These are phyloP conservation scores for Leucosticte australis DNA, from an alignment of 2,113 vertebrate species.

Conservation along the genomic window DNA sequence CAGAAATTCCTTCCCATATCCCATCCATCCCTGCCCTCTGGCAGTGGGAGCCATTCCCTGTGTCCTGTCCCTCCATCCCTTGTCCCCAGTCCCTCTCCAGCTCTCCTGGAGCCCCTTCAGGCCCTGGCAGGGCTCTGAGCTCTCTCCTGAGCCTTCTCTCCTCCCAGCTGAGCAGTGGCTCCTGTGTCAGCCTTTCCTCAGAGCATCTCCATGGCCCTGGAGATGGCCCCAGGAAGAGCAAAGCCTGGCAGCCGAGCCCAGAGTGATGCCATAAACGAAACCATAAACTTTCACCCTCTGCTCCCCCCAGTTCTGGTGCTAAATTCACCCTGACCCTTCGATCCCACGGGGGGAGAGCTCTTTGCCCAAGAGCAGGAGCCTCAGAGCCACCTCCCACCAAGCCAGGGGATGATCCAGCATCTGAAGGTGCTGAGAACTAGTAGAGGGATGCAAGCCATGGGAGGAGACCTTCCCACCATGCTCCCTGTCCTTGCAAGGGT, in stretches of 20 bases:
- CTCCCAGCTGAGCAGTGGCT: background rate
- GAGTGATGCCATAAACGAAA: background rate
- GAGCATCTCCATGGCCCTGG: background rate
- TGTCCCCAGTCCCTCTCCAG: background rate
- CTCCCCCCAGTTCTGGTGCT: background rate
- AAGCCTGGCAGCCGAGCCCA: background rate
- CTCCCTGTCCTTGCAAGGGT: background rate
- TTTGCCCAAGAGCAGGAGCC: background rate
- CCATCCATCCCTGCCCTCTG: background rate
- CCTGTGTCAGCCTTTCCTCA: background rate
- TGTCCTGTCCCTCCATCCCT: background rate
- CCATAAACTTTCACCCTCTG: background rate
- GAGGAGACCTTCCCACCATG: background rate
- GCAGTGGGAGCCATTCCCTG: background rate
- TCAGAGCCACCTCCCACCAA: fast-evolving
- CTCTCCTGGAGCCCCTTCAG: background rate
- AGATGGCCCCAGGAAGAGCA: background rate
- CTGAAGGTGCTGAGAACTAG: background rate
- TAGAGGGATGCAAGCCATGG: background rate
- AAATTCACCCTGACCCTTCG: background rate
- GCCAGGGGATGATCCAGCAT: background rate
- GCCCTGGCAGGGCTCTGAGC: background rate
- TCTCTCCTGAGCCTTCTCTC: background rate
- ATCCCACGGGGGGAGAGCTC: background rate
- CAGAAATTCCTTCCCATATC: background rate